Conservation (phyloP, 2,888 invertebrate species). For the Ormyrus labotus region DNA sequence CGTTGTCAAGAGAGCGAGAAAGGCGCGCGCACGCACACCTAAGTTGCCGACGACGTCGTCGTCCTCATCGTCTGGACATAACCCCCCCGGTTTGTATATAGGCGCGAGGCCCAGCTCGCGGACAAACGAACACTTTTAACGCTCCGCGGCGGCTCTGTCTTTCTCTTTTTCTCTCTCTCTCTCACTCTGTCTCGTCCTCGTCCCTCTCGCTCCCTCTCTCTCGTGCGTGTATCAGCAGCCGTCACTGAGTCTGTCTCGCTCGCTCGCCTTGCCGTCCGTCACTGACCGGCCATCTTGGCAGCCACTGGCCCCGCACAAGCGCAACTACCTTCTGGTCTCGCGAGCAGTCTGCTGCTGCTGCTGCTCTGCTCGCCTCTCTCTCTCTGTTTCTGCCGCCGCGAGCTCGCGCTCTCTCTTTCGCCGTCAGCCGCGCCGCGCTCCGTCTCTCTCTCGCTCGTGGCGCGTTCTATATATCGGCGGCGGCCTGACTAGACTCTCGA, state of each 20-base stretch:
- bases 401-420: constrained; percentile 3
- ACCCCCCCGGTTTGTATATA: background rate
- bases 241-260: background rate
- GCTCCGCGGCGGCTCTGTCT: background rate
- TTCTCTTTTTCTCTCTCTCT: constrained; percentile 6
- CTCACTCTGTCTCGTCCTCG: background rate
- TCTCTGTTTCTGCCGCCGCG: constrained; percentile 2
- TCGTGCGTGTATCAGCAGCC: background rate
- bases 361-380: background rate
- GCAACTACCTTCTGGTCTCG: constrained; percentile 40
- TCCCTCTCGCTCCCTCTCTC: background rate
- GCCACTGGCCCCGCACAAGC: constrained; percentile 60
- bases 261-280: constrained; percentile 53
- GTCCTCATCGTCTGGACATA: constrained; percentile 26
- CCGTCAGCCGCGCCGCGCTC: background rate
- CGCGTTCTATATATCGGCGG: background rate
- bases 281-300: constrained; percentile 73
- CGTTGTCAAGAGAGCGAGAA: background rate
- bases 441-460: background rate
- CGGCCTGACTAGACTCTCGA: too few species aligned
- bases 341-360: background rate
- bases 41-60: background rate
- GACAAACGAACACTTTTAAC: too few species aligned
- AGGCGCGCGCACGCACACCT: constrained; percentile 15
- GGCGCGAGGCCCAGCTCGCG: background rate